Conservation (phyloP, 2,797 vertebrate species). For the Smutsia gigantea region DNA sequence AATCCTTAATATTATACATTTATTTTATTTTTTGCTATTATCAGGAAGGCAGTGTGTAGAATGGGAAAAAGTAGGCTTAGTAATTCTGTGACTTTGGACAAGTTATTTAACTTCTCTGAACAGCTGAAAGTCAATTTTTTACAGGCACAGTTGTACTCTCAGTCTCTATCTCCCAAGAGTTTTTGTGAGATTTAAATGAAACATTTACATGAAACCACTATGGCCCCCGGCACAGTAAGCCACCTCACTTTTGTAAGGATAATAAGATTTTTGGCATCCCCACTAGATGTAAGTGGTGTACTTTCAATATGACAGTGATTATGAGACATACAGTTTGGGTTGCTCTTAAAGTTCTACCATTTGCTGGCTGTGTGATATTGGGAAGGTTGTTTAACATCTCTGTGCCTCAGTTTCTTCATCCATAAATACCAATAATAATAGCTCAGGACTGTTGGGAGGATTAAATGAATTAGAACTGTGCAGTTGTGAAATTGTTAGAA, state of each 20-base stretch:
- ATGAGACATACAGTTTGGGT: background rate
- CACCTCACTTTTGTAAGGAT: background rate
- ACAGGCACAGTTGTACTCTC: background rate
- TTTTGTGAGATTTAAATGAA: conserved; percentile 24
- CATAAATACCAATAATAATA: background rate
- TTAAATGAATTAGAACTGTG: background rate
- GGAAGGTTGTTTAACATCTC: background rate
- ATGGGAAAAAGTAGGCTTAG: background rate
- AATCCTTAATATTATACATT: background rate
- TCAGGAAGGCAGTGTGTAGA: background rate
- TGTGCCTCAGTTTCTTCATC: background rate
- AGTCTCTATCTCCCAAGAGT: background rate
- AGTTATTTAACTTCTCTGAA: background rate
- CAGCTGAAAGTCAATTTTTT: background rate
- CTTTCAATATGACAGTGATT: background rate
- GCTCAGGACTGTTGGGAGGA: background rate
- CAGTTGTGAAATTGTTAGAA: background rate
- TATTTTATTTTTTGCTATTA: background rate
- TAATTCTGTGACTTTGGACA: background rate
- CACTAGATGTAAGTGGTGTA: fast-evolving
- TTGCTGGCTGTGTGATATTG: background rate
- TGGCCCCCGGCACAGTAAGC: background rate
- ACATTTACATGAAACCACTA: background rate
- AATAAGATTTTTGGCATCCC: background rate
- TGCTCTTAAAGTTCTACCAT: background rate